Evolutionary conservation across 2,888 invertebrate species (phyloP).

Genomic region (Hirtodrosophila cameraria): DNA sequence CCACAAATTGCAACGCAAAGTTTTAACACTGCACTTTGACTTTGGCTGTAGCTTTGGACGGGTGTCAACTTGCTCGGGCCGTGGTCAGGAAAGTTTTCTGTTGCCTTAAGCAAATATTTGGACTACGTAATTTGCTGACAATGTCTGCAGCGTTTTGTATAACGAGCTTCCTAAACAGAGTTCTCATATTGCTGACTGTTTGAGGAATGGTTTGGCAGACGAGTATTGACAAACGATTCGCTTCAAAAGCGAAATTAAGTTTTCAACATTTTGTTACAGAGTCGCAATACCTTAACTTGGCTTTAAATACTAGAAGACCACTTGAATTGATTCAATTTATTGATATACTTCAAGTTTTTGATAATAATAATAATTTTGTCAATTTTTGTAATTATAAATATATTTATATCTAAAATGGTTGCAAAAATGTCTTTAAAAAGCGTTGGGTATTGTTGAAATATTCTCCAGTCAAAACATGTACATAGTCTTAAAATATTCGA

Average conservation of each 20-base stretch:
- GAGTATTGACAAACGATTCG: constrained; percentile 28
- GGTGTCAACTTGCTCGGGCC: constrained; percentile 69
- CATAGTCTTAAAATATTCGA: no score
- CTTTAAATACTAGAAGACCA: no score
- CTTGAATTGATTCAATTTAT: no score
- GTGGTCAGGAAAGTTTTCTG: constrained; percentile 63
- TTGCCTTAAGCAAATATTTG: constrained; percentile 65
- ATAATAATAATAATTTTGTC: no score
- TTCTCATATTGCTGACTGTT: constrained; percentile 17
- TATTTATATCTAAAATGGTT: no score
- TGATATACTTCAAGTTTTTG: no score
- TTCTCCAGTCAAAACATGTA: no score
- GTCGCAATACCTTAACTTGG: no score
- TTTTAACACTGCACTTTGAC: constrained; percentile 61
- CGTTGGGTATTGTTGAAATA: no score
- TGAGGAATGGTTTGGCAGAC: not conserved
- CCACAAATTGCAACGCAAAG: constrained; percentile 70
- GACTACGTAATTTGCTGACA: constrained; percentile 70
- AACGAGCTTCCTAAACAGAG: constrained; percentile 28
- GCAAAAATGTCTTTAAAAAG: no score
- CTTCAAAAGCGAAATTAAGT: constrained; percentile 16
- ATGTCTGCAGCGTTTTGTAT: constrained; percentile 47
- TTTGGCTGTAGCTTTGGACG: constrained; percentile 51
- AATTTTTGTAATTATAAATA: no score
- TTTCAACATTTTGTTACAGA: not conserved